Conservation (phyloP, 2,797 vertebrate species). For the Chelon auratus region DNA sequence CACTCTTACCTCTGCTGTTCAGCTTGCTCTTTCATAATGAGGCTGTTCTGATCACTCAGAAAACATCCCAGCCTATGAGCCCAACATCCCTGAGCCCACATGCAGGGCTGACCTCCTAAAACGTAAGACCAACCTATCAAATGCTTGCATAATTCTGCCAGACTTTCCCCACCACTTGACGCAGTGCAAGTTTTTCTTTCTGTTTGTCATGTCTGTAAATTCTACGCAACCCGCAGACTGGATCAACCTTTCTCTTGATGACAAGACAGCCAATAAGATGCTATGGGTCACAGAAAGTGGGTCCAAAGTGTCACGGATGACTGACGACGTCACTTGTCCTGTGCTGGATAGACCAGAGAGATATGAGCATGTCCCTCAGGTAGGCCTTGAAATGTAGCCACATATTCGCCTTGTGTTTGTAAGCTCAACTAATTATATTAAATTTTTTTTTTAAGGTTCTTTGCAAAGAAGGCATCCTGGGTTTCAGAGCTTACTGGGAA, state of each 20-base stretch:
- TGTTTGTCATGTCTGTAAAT: background rate
- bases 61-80: constrained; percentile 55
- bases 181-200: no score
- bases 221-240: constrained; percentile 47
- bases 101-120: constrained; percentile 72
- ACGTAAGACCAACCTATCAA: constrained; percentile 38
- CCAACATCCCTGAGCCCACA: constrained; percentile 68
- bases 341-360: constrained; percentile 73
- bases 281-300: constrained; percentile 71
- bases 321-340: constrained; percentile 66
- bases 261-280: constrained; percentile 75
- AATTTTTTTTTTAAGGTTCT: constrained; percentile 50
- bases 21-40: background rate
- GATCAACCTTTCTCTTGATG: constrained; percentile 69
- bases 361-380: constrained; percentile 72
- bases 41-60: constrained; percentile 36
- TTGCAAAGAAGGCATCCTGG: constrained; percentile 65
- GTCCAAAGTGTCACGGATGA: constrained; percentile 69
- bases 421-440: background rate
- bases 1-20: background rate
- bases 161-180: background rate
- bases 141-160: background rate
- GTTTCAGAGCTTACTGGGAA: constrained; percentile 73
- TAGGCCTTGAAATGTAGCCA: constrained; percentile 2
- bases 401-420: background rate